These are phyloP conservation scores for Patella caerulea DNA, from an alignment of 2,888 invertebrate species.

Conservation along the genomic window DNA sequence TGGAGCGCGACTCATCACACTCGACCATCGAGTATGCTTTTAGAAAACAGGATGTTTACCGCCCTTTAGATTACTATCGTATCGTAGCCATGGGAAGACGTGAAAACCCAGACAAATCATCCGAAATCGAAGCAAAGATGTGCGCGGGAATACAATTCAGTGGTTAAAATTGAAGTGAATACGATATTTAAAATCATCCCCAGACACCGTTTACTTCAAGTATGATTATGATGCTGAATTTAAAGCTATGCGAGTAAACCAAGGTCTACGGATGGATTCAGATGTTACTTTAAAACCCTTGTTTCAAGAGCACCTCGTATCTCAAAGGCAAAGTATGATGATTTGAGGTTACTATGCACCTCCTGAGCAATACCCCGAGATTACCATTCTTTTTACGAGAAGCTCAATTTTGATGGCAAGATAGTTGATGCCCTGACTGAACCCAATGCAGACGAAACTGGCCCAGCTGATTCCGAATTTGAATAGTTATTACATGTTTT, in stretches of 20 bases:
- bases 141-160: background rate
- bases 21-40: background rate
- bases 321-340: background rate
- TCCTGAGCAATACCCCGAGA: background rate
- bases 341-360: background rate
- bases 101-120: background rate
- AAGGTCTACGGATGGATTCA: background rate
- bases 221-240: slow-evolving; percentile 1
- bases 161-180: background rate
- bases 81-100: background rate
- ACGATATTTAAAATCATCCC: background rate
- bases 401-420: background rate
- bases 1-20: background rate
- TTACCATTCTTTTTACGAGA: background rate
- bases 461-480: too few species aligned
- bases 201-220: background rate
- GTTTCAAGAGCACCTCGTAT: background rate
- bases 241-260: background rate
- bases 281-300: background rate
- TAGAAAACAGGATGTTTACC: background rate
- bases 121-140: background rate
- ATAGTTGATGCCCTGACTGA: background rate
- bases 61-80: background rate
- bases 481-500: background rate
- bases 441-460: too few species aligned